These are phyloP conservation scores for Drosophila kambysellisi DNA, from an alignment of 2,888 invertebrate genomes.

Conservation along the genomic window DNA sequence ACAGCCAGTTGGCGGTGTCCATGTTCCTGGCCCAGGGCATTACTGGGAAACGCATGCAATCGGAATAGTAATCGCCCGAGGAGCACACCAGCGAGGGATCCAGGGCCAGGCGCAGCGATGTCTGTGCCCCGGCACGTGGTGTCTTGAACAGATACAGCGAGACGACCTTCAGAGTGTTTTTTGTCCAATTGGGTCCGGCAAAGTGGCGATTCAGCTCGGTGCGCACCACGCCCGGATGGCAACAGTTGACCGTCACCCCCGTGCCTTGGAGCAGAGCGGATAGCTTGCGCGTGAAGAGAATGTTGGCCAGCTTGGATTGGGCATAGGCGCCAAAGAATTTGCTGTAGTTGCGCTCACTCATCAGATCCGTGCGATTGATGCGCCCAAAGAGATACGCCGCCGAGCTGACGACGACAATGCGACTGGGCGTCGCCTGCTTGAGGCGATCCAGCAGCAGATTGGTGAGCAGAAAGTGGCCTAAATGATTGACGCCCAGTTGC, in stretches of 20 bases:
- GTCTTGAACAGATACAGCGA: conserved; percentile 79
- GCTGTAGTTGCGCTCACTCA: conserved; percentile 89
- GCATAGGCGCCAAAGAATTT: conserved; percentile 88
- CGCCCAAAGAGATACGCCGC: conserved; percentile 89
- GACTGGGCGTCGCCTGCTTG: conserved; percentile 88
- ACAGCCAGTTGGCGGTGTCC: conserved; percentile 87
- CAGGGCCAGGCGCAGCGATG: conserved; percentile 80
- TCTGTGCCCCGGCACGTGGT: conserved; percentile 84
- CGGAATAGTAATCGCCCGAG: conserved; percentile 86
- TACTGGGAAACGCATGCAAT: conserved; percentile 86
- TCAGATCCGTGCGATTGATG: conserved; percentile 90
- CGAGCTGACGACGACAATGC: conserved; percentile 91
- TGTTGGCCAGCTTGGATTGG: conserved; percentile 92
- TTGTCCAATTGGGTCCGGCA: conserved; percentile 60
- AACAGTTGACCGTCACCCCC: conserved; percentile 89
- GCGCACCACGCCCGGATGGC: conserved; percentile 91
- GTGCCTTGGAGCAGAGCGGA: conserved; percentile 87
- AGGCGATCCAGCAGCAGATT: conserved; percentile 87
- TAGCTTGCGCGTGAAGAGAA: conserved; percentile 90
- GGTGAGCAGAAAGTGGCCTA: conserved; percentile 88
- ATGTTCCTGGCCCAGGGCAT: conserved; percentile 86
- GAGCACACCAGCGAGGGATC: conserved; percentile 82
- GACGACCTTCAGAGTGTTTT: conserved; percentile 63
- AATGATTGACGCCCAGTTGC: conserved; percentile 87
- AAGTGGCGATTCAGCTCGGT: conserved; percentile 89